These are phyloP conservation scores for Epinephelus awoara DNA, from an alignment of 2,797 vertebrate genomes.

Conservation along the genomic window DNA sequence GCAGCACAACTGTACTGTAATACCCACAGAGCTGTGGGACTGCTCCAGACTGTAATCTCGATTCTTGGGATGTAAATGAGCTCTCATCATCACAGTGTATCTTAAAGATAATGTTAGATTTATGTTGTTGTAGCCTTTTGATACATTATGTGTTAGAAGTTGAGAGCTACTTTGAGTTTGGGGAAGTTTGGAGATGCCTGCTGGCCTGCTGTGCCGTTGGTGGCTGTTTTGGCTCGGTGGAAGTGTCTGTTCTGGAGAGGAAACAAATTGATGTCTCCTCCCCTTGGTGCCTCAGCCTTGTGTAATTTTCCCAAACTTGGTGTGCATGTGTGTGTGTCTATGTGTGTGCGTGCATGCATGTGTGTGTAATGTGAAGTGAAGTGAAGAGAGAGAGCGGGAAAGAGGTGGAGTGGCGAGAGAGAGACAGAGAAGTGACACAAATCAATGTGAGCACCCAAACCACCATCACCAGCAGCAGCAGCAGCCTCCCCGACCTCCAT, in stretches of 20 bases:
- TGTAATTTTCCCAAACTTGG: slow-evolving; percentile 85
- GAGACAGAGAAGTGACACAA: slow-evolving; percentile 76
- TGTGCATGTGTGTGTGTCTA: slow-evolving; percentile 82
- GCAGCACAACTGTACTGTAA: slow-evolving; percentile 1
- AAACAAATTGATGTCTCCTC: slow-evolving; percentile 65
- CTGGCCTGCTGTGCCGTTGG: slow-evolving; percentile 22
- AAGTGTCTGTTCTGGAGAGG: slow-evolving; percentile 50
- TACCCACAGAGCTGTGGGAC: slow-evolving; percentile 4
- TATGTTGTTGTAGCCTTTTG: background rate
- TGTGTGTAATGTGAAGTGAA: slow-evolving; percentile 78
- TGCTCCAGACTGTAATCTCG: slow-evolving; percentile 8
- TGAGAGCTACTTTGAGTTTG: background rate
- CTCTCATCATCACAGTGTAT: background rate
- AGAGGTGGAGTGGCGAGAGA: slow-evolving; percentile 70
- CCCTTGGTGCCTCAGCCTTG: slow-evolving; percentile 76
- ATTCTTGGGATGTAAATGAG: slow-evolving; percentile 9
- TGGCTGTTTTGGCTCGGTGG: slow-evolving; percentile 40
- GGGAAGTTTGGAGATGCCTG: background rate
- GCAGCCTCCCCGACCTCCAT: slow-evolving; percentile 71
- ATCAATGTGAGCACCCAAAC: slow-evolving; percentile 78
- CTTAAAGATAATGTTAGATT: background rate
- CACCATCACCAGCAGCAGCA: slow-evolving; percentile 60
- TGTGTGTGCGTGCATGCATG: slow-evolving; percentile 82
- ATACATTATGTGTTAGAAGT: background rate
- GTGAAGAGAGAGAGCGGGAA: slow-evolving; percentile 62